Percentiles rank a stretch among this genome's conserved stretches.
Evolutionary conservation across 2,888 invertebrate genomes (phyloP).

Genomic region (Dicyrtomina minuta): DNA sequence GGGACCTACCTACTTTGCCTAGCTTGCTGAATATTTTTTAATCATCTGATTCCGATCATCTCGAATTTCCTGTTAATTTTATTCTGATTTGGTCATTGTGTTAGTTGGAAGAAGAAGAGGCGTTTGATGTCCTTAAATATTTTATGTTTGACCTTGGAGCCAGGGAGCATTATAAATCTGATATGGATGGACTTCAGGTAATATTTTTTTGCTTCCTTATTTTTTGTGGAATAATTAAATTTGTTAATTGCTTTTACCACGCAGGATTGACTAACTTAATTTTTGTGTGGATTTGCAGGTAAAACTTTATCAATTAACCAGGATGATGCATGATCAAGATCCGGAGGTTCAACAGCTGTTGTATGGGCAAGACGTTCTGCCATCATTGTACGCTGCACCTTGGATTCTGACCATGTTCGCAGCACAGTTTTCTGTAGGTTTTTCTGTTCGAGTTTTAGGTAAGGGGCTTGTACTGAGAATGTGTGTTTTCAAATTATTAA

Average conservation of each 20-base stretch:
- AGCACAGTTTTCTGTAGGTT: conserved; percentile 93
- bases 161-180: conserved; percentile 85
- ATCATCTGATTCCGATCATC: no score
- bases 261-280: no score
- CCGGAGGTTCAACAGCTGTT: conserved; percentile 82
- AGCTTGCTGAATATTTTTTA: no score
- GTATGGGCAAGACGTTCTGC: conserved; percentile 78
- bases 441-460: conserved; percentile 62
- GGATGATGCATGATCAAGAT: conserved; percentile 82
- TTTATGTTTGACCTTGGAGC: conserved; percentile 88
- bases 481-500: no score
- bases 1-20: no score
- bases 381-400: conserved; percentile 92
- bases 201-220: neutral
- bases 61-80: no score
- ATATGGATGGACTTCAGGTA: conserved; percentile 90
- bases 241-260: no score
- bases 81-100: no score
- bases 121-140: conserved; percentile 83
- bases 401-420: conserved; percentile 96
- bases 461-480: no score
- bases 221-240: no score
- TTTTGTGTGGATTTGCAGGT: no score
- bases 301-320: conserved; percentile 88
- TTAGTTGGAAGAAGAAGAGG: conserved; percentile 91